Evolutionary conservation across 2,113 vertebrate genomes (phyloP), one percentile per base, ranked within the genome.

Genomic region (Tetraodon nigroviridis): DNA sequence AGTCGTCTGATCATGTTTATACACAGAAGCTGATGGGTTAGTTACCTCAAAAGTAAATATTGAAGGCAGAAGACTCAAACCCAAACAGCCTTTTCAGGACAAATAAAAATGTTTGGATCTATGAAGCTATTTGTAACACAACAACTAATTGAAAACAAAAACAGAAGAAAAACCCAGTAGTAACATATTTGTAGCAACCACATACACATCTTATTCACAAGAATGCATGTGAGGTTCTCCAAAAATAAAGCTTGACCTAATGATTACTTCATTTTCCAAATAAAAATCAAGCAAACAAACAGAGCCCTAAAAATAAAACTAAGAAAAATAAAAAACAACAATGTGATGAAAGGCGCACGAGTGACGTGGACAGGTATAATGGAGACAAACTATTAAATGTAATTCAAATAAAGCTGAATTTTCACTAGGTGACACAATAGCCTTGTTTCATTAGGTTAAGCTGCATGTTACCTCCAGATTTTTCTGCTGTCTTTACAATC

Each of bases 121-220:
- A 51, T 77, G 69, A 64, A 71, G 65, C 41, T 14, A 49, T 56
- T 65, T 76, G 74, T 44, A 67, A 55, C 55, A 69, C 67, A 54
- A 63, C n/a, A 55, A 51, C 51, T 71, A 62, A 52, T 66, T 49
- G 48, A 56, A 61, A 80, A 18, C 51, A 55, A 53, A 51, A 17
- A 58, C 14, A 45, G 1, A 56, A 58, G 58, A 6, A 69, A 64
- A 67, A 0, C 7, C 66, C 70, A 84, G 63, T 56, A 68, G 84
- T 78, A 78, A 47, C 61, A 64, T 67, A 44, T 45, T 65, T 81
- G 63, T 76, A 67, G 72, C 68, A 70, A 82, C 71, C 73, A 86
- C 77, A 78, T 61, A 80, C 70, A 75, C 80, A 69, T 84, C 88
- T 90, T 88, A 90, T 86, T 90, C 68, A 79, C 69, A 78, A 69